These are phyloP conservation scores for Drosophila macrospina DNA, from an alignment of 2,888 invertebrate genomes.

Conservation along the genomic window DNA sequence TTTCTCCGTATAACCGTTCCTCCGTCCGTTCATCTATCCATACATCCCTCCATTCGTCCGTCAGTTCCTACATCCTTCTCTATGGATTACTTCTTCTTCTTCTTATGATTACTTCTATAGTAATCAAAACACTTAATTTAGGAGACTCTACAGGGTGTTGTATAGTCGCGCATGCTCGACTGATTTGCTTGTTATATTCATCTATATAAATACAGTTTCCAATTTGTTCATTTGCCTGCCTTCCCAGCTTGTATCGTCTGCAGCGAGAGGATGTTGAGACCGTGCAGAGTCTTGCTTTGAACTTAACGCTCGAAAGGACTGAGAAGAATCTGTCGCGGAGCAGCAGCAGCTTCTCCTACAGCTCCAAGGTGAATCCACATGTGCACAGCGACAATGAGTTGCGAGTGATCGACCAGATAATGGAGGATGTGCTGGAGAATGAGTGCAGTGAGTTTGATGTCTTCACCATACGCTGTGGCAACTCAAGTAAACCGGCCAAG, in stretches of 20 bases:
- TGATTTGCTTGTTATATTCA: too few species aligned
- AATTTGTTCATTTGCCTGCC: not conserved
- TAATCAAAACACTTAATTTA: too few species aligned
- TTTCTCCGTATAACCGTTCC: too few species aligned
- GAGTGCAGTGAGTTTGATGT: slow-evolving; percentile 56
- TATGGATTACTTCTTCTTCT: too few species aligned
- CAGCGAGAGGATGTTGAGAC: slow-evolving; percentile 18
- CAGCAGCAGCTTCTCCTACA: slow-evolving; percentile 48
- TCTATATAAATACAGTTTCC: not conserved
- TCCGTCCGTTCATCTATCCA: too few species aligned
- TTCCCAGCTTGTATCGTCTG: slow-evolving; percentile 52
- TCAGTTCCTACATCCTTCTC: too few species aligned
- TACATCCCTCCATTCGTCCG: too few species aligned
- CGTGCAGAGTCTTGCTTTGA: slow-evolving; percentile 24
- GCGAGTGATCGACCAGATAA: slow-evolving; percentile 48
- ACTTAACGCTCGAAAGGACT: not conserved
- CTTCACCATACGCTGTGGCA: slow-evolving; percentile 78
- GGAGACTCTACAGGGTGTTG: too few species aligned
- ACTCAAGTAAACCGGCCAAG: slow-evolving; percentile 56
- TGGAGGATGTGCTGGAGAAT: slow-evolving; percentile 69
- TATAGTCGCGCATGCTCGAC: too few species aligned
- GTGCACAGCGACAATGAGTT: slow-evolving; percentile 41
- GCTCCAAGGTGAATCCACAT: slow-evolving; percentile 38
- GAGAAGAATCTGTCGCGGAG: not conserved
- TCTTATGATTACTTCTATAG: too few species aligned